phyloP scores from a whole-genome alignment of 2,113 vertebrate species.

The Esox niger region DNA sequence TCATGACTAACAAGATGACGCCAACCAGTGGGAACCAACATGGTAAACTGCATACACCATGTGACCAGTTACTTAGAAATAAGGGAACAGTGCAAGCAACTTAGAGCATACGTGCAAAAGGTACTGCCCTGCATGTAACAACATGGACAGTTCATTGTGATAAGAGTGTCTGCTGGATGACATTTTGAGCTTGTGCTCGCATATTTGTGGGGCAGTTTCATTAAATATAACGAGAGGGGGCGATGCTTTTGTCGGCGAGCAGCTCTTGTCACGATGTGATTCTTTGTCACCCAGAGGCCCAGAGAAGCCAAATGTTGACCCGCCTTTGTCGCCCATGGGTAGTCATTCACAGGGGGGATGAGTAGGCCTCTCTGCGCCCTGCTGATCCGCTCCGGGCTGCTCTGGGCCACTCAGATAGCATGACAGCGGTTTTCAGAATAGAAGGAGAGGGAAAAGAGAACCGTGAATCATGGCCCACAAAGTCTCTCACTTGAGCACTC shows the following conservation, averaged over 20 bases:
- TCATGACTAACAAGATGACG: too few relatives aligned
- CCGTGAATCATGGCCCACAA: background rate
- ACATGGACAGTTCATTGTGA: background rate
- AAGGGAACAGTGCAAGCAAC: too few relatives aligned
- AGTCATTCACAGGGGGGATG: background rate
- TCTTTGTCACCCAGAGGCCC: background rate
- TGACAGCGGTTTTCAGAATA: background rate
- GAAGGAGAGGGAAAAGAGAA: background rate
- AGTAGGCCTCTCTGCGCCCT: background rate
- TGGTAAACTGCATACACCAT: too few relatives aligned
- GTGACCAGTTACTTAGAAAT: too few relatives aligned
- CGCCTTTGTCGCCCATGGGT: background rate
- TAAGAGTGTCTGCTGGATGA: too few relatives aligned
- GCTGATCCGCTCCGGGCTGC: background rate
- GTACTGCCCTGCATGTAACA: background rate
- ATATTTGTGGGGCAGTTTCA: background rate
- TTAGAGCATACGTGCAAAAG: background rate
- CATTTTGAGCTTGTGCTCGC: background rate
- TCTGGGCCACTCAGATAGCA: slow-evolving; percentile 3
- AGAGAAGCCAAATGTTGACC: slow-evolving; percentile 1
- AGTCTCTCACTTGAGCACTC: background rate
- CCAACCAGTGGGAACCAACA: too few relatives aligned
- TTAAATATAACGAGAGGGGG: background rate
- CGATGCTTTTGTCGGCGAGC: background rate
- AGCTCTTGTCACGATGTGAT: background rate